Base-by-base conservation (phyloP, 23 tunicate genomes). In the Corella eumyota region DNA sequence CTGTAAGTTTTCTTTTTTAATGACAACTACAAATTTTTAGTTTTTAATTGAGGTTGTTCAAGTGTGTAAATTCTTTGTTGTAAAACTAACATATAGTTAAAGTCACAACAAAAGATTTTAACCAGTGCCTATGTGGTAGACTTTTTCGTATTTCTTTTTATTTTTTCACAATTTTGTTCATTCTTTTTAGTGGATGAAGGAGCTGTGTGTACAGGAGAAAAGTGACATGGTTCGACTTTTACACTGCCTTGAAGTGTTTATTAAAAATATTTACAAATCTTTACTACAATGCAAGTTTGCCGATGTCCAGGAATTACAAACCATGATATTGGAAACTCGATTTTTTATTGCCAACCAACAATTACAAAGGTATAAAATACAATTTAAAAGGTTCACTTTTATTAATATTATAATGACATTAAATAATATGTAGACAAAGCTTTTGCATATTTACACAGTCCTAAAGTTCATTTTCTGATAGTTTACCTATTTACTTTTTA, bases 101-200 rank as follows among this genome's bases (percentile, higher is more conserved):
- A n/a, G n/a, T n/a, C n/a, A n/a, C n/a, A n/a, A n/a, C n/a, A n/a
- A n/a, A n/a, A n/a, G n/a, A n/a, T n/a, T n/a, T n/a, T n/a, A n/a
- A n/a, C n/a, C n/a, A n/a, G n/a, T n/a, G n/a, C n/a, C n/a, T n/a
- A n/a, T n/a, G n/a, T n/a, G n/a, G n/a, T n/a, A n/a, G n/a, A n/a
- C n/a, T n/a, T n/a, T n/a, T n/a, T n/a, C n/a, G n/a, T n/a, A n/a
- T n/a, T n/a, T n/a, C n/a, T n/a, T n/a, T n/a, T n/a, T n/a, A n/a
- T n/a, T n/a, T n/a, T n/a, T n/a, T 40, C 48, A 11, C 15, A 40
- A 40, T 15, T 15, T 15, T 40, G 11, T 11, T 40, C 15, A 15
- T 15, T 33, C n/a, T 60, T 25, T 21, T 32, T 44, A 75, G 82
- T 75, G 82, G 82, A 66, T 75, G 67, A 66, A 47, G 31, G 70